Base-by-base conservation (phyloP, 2,888 invertebrate species). In the Parnassius smintheus region DNA sequence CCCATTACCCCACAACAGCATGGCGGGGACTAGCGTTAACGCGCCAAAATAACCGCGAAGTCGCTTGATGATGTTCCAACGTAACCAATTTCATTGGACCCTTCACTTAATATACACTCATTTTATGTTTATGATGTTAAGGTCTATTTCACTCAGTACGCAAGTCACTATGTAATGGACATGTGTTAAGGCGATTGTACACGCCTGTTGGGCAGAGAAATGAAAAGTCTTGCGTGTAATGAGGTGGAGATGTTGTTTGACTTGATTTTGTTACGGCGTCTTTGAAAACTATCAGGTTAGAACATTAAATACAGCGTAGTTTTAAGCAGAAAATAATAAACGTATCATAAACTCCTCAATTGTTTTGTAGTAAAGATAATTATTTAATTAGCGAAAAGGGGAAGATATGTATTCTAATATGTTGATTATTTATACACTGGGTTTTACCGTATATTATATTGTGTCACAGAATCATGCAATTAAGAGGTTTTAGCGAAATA, bases 171-270 rank as follows among this genome's bases (percentile, higher is more conserved):
- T 68, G 65, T 25, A 59, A 18, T 76, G 71, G 79, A 52, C 61
- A 56, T 59, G 57, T 52, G 65, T 61, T 79, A 79, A 85, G 74
- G 72, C 68, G 73, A 83, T 85, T 80, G 72, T 75, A 72, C 74
- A 84, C 83, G 84, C 73, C 75, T 74, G 75, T 75, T 83, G 80
- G 73, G 72, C 79, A 73, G 72, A 75, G 74, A 82, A 79, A 85
- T 85, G 85, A 81, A 85, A 84, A 81, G 76, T 80, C 72, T 72
- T 71, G 74, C 70, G 75, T 70, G 75, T 79, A 81, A 83, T 74
- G 71, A 73, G 75, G 74, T 75, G 73, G 70, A 66, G 66, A 70
- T 69, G 68, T 67, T 64, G 62, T 73, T 69, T 67, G 74, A 75
- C 78, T 75, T 75, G 74, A 77, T 74, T 76, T 51, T 61, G 68